Conservation (phyloP, 2,113 vertebrate genomes). For the Gracilinanus agilis region DNA sequence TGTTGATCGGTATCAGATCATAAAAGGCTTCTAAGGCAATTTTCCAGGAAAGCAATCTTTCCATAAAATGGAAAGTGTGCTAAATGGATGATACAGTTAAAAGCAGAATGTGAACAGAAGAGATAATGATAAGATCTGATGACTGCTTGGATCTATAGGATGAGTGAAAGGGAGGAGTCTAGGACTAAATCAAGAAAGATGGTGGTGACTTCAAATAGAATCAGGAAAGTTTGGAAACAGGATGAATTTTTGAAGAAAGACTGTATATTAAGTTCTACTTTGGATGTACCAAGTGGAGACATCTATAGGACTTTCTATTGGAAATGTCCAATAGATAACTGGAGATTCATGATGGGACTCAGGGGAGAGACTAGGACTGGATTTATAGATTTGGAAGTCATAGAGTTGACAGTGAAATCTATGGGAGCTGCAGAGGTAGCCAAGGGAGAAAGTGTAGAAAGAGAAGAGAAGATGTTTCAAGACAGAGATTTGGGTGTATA, state of each 20-base stretch:
- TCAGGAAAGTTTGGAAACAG: not conserved
- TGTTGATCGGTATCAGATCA: slow-evolving; percentile 5
- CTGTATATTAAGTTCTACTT: not conserved
- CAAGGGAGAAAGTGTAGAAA: not conserved
- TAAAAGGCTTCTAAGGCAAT: slow-evolving; percentile 7
- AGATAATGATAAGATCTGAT: not conserved
- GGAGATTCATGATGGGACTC: not conserved
- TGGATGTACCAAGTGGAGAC: not conserved
- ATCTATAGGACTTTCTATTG: not conserved
- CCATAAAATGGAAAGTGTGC: slow-evolving; percentile 35
- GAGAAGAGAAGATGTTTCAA: not conserved
- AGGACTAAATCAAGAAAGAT: not conserved
- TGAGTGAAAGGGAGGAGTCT: not conserved
- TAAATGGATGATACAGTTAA: not conserved
- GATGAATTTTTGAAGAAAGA: not conserved
- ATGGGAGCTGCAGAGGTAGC: not conserved
- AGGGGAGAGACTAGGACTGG: not conserved
- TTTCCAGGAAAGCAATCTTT: slow-evolving; percentile 19
- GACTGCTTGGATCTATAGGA: not conserved
- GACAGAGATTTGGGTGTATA: not conserved
- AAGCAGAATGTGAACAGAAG: not conserved
- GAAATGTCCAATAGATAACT: not conserved
- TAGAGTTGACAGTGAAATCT: not conserved
- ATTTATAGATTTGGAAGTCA: not conserved
- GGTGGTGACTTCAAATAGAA: not conserved